Evolutionary conservation across 1,140 invertebrate genomes (phyloP), one percentile per base, ranked within the genome.

Genomic region (Drosophila sturtevanti): DNA sequence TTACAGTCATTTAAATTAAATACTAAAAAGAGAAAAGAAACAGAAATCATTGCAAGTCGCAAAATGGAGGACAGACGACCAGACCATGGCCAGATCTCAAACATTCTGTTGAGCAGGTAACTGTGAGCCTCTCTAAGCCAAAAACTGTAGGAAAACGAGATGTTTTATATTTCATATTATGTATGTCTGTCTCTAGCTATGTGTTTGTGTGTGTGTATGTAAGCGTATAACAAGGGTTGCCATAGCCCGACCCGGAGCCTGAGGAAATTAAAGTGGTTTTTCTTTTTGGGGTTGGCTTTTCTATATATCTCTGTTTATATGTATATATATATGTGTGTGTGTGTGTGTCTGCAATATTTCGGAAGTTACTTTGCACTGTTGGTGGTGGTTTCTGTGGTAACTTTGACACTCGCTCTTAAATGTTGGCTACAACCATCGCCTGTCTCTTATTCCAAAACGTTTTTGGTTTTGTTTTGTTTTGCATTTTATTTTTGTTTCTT

Each of bases 221-320:
- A 41, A 38, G 37, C 63, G 38, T 9, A 51, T 58, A 44, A 35
- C 31, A 56, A 77, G 65, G 74, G 69, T 73, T 77, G 69, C 63
- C 66, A 64, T 51, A 48, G 58, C 44, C 63, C 48, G 27, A 69
- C 58, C 69, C 79, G 77, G 66, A 77, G 72, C 66, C 65, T 48
- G 56, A 89, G 18, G 82, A 79, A 87, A 87, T 89, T 87, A 89
- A 87, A 87, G 89, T 84, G 82, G 82, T 84, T 87, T 87, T 82
- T 79, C 72, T 67, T 68, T 79, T 76, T 77, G 56, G 34, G 74
- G 62, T 79, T 78, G 65, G 74, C 74, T 85, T 81, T 81, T 68
- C 65, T 77, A 58, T 66, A 59, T 60, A 31, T 56, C 16, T 31
- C 27, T 31, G 4, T 31, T 6, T 31, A 6, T 31, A 31, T 31